Percentiles rank a stretch among this genome's conserved stretches.
Conservation (phyloP, 2,113 vertebrate genomes). For the Penelope pileata region DNA sequence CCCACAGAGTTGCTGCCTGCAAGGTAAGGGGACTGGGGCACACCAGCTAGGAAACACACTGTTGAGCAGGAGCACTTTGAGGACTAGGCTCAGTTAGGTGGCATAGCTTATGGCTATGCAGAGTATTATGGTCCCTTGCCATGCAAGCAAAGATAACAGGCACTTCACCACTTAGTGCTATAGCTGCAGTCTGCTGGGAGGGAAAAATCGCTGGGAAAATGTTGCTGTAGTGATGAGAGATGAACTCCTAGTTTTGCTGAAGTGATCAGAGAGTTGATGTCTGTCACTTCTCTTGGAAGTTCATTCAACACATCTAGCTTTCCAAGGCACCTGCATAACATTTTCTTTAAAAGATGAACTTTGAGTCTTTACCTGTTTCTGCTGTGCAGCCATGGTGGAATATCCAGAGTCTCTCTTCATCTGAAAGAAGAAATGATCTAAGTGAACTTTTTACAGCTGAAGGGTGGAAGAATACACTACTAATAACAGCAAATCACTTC, state of each 20-base stretch:
- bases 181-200: background rate
- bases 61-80: background rate
- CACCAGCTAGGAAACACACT: background rate
- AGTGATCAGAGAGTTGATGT: background rate
- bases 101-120: background rate
- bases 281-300: background rate
- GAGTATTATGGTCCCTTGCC: background rate
- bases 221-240: background rate
- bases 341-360: background rate
- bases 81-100: background rate
- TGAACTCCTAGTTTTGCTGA: background rate
- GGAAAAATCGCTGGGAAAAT: background rate
- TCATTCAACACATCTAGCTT: background rate
- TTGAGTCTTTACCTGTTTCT: constrained; percentile 59
- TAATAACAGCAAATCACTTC: background rate
- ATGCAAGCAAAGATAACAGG: fast-evolving
- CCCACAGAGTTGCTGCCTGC: background rate
- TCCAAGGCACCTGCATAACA: background rate
- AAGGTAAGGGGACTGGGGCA: background rate
- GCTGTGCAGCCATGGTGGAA: background rate
- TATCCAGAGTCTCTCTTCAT: constrained; percentile 43
- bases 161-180: background rate
- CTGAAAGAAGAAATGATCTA: constrained; percentile 59
- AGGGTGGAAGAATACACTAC: background rate
- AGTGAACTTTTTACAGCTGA: background rate